Evolutionary conservation across 2,113 vertebrate genomes (phyloP).

Genomic region (Psophia crepitans): DNA sequence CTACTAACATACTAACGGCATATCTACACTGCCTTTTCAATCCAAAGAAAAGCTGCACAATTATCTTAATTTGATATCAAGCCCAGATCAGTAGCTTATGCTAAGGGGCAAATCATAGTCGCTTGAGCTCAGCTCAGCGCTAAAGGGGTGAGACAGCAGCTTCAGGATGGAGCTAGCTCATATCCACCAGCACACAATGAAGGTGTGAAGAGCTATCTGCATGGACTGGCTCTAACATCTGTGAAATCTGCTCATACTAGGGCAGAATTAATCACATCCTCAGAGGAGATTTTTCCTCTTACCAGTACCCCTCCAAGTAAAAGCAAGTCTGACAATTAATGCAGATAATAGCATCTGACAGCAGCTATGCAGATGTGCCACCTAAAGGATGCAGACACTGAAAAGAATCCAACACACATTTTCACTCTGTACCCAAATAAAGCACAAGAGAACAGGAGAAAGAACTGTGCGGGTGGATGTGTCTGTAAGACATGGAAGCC

Average conservation of each 20-base stretch:
- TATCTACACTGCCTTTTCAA: background rate
- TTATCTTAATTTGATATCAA: background rate
- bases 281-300: background rate
- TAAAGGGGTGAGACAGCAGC: background rate
- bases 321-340: background rate
- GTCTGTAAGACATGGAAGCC: background rate
- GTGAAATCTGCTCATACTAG: background rate
- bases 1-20: background rate
- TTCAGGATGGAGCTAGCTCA: background rate
- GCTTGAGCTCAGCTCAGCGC: background rate
- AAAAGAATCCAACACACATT: background rate
- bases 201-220: background rate
- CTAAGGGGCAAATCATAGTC: background rate
- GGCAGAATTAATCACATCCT: background rate
- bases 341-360: background rate
- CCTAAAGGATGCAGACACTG: background rate
- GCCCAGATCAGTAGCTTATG: background rate
- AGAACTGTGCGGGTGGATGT: background rate
- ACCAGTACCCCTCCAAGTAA: background rate
- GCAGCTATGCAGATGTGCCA: slow-evolving; percentile 9
- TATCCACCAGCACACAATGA: background rate
- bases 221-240: background rate
- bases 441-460: background rate
- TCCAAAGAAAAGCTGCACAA: background rate
- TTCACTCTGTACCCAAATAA: background rate